These are phyloP conservation scores for Stictonetta naevosa DNA, from an alignment of 2,113 vertebrate species.

Conservation along the genomic window DNA sequence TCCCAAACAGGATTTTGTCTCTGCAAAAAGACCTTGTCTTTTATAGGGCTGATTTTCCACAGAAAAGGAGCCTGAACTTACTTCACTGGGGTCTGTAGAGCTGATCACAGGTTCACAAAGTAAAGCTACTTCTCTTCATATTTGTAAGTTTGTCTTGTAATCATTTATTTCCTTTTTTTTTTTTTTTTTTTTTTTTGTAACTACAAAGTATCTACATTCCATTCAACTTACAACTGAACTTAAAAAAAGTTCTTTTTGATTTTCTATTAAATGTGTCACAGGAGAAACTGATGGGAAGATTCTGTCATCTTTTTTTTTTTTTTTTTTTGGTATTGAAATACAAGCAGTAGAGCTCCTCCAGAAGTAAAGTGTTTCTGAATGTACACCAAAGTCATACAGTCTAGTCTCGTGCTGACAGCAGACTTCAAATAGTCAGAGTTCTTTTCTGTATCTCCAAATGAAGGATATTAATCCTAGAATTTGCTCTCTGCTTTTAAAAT, in stretches of 20 bases:
- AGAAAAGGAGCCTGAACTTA: neutral
- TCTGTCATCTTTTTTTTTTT: neutral
- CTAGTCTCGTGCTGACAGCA: neutral
- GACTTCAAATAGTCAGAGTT: neutral
- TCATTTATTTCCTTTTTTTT: neutral
- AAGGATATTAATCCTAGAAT: neutral
- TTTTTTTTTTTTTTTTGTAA: neutral
- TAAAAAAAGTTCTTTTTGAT: neutral
- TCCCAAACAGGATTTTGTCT: constrained; percentile 54
- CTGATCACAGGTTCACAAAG: neutral
- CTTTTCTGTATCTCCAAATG: neutral
- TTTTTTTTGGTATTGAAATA: neutral
- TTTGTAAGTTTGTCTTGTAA: neutral
- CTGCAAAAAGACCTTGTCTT: neutral
- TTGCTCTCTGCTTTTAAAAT: neutral
- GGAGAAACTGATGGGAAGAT: neutral
- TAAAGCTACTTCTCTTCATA: neutral
- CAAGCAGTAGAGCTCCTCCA: neutral
- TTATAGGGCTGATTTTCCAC: constrained; percentile 13
- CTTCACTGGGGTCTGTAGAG: neutral
- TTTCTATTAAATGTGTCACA: neutral
- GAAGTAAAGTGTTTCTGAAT: neutral
- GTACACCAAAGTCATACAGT: neutral
- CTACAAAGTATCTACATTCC: neutral
- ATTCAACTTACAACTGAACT: neutral